A percentile compares a stretch with the other conserved stretches of the same genome.
phyloP scores from a whole-genome alignment of 2,888 invertebrate genomes.

The Lomographa bimaculata region DNA sequence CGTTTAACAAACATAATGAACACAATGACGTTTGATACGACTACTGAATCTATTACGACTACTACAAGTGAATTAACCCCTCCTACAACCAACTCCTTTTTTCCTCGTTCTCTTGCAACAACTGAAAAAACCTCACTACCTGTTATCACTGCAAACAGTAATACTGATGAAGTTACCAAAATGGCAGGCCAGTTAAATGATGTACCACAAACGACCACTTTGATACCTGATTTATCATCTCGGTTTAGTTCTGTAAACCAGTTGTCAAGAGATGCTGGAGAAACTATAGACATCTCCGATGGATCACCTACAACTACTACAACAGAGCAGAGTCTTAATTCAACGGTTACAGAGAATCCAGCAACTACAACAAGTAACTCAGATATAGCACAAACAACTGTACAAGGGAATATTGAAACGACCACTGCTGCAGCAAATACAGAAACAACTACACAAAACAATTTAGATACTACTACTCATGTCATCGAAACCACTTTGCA shows the following conservation, averaged over 20 bases:
- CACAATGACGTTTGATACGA: conserved; percentile 60
- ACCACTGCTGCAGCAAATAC: conserved; percentile 19
- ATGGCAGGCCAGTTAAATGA: conserved; percentile 16
- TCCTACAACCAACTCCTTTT: conserved; percentile 38
- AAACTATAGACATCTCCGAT: conserved; percentile 9
- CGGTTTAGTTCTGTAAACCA: conserved; percentile 25
- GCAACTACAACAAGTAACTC: conserved; percentile 23
- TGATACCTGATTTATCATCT: conserved; percentile 19
- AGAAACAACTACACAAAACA: conserved; percentile 40
- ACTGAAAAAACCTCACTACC: conserved; percentile 35
- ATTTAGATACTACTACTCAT: conserved; percentile 42
- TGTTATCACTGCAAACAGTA: conserved; percentile 38
- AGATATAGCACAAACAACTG: conserved; percentile 21
- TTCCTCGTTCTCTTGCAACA: conserved; percentile 39
- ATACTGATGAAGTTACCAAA: conserved; percentile 33
- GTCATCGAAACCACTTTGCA: conserved; percentile 47
- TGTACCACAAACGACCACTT: conserved; percentile 29
- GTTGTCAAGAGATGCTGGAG: conserved; percentile 1
- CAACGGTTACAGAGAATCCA: conserved; percentile 8
- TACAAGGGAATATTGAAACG: conserved; percentile 27
- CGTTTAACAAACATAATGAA: conserved; percentile 69
- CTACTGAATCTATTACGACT: conserved; percentile 48
- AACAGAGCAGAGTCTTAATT: conserved; percentile 29
- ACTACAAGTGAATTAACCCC: conserved; percentile 39
- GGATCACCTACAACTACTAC: conserved; percentile 31